Percentiles rank a stretch among this genome's conserved stretches.
Evolutionary conservation across 2,797 vertebrate species (phyloP).

Genomic region (Graptemys geographica): DNA sequence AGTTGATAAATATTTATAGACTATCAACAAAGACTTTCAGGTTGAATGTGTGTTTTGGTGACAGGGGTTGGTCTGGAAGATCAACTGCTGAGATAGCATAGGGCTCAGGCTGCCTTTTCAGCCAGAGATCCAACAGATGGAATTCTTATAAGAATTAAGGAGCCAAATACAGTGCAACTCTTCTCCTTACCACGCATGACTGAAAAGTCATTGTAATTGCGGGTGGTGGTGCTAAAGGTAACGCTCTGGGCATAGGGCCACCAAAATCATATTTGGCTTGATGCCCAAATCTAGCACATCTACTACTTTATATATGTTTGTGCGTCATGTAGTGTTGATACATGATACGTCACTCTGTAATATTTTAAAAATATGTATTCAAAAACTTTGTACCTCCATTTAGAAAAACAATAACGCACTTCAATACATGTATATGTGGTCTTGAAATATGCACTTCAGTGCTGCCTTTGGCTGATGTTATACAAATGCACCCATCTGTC

Average conservation of each 20-base stretch:
- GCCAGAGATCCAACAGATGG: background rate
- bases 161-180: background rate
- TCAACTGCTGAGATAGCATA: background rate
- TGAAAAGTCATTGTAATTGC: background rate
- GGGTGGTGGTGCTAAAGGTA: background rate
- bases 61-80: background rate
- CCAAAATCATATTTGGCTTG: background rate
- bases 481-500: background rate
- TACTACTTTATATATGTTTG: background rate
- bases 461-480: background rate
- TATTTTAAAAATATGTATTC: background rate
- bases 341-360: background rate
- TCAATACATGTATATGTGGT: background rate
- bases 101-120: background rate
- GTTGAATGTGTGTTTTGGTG: background rate
- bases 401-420: background rate
- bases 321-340: background rate
- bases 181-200: background rate
- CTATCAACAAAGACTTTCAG: background rate
- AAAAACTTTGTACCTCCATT: background rate
- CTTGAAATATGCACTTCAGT: background rate
- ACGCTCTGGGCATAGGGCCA: background rate
- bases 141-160: background rate
- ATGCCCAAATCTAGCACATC: background rate
- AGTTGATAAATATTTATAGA: background rate